Evolutionary conservation across 2,888 invertebrate species (phyloP), one percentile per base, ranked within the genome.

Genomic region (Coelinius sp.): DNA sequence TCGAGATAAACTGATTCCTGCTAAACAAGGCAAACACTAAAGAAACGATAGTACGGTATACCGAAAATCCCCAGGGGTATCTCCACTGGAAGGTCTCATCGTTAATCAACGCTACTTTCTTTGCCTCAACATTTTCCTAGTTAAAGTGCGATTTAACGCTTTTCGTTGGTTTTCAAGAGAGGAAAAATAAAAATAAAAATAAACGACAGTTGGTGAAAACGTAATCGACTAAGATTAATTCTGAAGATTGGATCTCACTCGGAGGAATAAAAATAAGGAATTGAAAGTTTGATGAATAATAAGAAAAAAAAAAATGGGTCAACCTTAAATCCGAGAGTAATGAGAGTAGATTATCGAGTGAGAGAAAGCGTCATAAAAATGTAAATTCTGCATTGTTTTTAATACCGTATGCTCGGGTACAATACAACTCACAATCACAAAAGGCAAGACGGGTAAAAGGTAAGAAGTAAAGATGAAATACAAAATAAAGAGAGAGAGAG

Each of bases 41-140:
- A 74, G 68, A 69, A 64, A 64, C 68, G 52, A 69, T 46, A 31
- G 49, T 67, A 53, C 44, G 46, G 25, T 24, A 63, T 44, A 63
- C 53, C 24, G 27, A 56, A 64, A 53, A 70, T 64, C 64, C 70
- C 59, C 69, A 71, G 65, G 56, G 27, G 20, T 67, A n/a, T 67
- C 49, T 22, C 64, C 59, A 49, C 65, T 41, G 49, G 10, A 46
- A 70, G 63, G 66, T 66, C 66, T 59, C 63, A 31, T 59, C 17
- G 59, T 31, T 59, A 59, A 35, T 59, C 31, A 35, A 31, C 35
- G 31, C 35, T 0, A 59, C 12, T 53, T 53, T 14, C 25, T 25
- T 24, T 25, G 14, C 62, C 25, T 41, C 41, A 12, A 41, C 12
- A 62, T 27, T 52, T 64, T 66, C 24, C 22, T 56, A 68, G 46